Percentiles rank a stretch among this genome's conserved stretches.
phyloP scores from a whole-genome alignment of 2,888 invertebrate genomes.

The Ptychoptera albimana region DNA sequence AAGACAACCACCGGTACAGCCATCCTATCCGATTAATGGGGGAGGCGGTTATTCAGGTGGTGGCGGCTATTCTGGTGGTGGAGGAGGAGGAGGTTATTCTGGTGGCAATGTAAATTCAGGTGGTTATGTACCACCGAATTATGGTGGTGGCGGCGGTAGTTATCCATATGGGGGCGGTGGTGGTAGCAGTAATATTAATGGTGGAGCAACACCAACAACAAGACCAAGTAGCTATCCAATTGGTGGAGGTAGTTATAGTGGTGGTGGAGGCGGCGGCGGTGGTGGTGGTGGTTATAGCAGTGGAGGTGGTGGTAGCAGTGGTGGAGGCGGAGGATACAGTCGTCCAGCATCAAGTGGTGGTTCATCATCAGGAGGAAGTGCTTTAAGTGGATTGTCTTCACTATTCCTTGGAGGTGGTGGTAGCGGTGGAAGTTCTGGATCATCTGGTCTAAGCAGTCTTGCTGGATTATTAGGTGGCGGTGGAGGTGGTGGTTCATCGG shows the following conservation, averaged over 20 bases:
- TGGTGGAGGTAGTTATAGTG: conserved; percentile 12
- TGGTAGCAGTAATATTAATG: conserved; percentile 6
- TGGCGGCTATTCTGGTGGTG: conserved; percentile 17
- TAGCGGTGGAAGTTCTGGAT: neutral
- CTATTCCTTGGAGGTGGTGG: neutral
- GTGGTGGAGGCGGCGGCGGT: conserved; percentile 10
- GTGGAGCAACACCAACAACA: neutral
- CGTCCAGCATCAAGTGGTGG: neutral
- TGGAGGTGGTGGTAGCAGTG: conserved; percentile 1
- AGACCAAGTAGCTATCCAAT: conserved; percentile 6
- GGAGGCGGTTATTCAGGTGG: conserved; percentile 17
- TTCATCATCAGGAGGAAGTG: neutral
- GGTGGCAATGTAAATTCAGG: conserved; percentile 17
- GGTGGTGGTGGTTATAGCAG: conserved; percentile 8
- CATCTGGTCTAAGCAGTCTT: neutral
- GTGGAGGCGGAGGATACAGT: conserved; percentile 13
- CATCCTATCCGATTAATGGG: conserved; percentile 11
- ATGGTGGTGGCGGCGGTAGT: conserved; percentile 11
- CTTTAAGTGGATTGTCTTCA: neutral
- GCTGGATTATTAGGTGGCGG: conserved; percentile 7
- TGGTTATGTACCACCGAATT: conserved; percentile 19
- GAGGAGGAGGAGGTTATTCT: conserved; percentile 17
- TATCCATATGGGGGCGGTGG: conserved; percentile 6
- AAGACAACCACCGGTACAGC: conserved; percentile 7
- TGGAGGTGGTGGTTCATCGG: conserved; percentile 11